Conservation (phyloP, 2,797 vertebrate genomes). For the Erethizon dorsatum region DNA sequence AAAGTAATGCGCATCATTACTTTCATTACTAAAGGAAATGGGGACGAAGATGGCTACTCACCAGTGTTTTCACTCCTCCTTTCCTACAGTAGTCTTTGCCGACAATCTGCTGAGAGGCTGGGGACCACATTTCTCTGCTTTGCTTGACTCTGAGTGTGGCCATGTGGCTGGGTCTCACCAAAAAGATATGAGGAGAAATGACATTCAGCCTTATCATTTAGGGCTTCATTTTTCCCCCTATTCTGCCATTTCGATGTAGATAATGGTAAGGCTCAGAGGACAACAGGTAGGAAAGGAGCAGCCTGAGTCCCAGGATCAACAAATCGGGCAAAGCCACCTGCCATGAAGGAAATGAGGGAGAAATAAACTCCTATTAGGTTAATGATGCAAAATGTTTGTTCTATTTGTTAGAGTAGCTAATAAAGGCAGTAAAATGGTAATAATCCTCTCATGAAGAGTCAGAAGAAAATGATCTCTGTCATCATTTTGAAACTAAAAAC, state of each 20-base stretch:
- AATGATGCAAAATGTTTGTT: neutral
- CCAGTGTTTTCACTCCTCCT: neutral
- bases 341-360: neutral
- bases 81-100: neutral
- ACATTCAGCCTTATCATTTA: neutral
- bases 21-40: constrained; percentile 30
- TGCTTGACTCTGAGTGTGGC: neutral
- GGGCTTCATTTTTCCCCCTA: neutral
- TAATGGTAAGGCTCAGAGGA: neutral
- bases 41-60: neutral
- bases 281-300: neutral
- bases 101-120: neutral
- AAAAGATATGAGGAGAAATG: neutral
- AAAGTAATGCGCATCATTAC: neutral
- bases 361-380: neutral
- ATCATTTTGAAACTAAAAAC: constrained; percentile 49
- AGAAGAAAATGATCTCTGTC: constrained; percentile 26
- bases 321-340: neutral
- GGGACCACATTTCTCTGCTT: neutral
- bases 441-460: neutral
- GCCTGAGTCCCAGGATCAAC: neutral
- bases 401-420: constrained; percentile 57
- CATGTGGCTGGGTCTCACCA: neutral
- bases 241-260: neutral
- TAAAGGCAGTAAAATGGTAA: constrained; percentile 1